Base-by-base conservation (phyloP, 2,888 invertebrate genomes). In the Pseudolycoriella hygida region DNA sequence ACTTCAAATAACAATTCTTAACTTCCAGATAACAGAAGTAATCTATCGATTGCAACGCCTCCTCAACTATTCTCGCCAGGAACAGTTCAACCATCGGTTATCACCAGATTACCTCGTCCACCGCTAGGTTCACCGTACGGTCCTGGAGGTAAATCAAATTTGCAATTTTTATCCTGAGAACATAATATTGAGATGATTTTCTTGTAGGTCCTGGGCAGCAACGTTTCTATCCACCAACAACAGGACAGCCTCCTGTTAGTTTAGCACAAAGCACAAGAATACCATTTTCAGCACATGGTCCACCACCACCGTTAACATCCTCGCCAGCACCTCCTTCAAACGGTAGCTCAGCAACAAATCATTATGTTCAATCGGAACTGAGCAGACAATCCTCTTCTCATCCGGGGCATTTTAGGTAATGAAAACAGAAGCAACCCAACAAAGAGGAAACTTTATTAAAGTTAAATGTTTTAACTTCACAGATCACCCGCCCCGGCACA, bases 51-150 rank as follows among this genome's bases (percentile, higher is more conserved):
- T 47, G 67, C 69, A 3, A 62, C 68, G 40, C 67, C 69, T 6
- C 69, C 69, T 2, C 70, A 69, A 52, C 64, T 69, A 3, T 72
- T 70, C 50, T 66, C 69, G 17, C 68, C 69, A 47, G 64, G 64
- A 20, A 40, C 49, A 8, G 50, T 45, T 2, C 65, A 69, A 30
- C 67, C 71, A 1, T 76, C 76, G 37, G 75, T 77, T 6, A 76
- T 77, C 40, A 75, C 74, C 8, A 65, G 75, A 51, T 73, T 77
- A 72, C 64, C 76, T 39, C 73, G 74, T 52, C 50, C 55, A 19
- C 50, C 53, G 3, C 53, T 52, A 14, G 25, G 53, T 25, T 42
- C 49, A 43, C 45, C 52, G 40, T 50, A 49, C 8, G n/a, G 31
- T 8, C n/a, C 42, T 17, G 44, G 44, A 40, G 20, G 20, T 39